Base-by-base conservation (phyloP, 2,113 vertebrate species). In the Condylura cristata region DNA sequence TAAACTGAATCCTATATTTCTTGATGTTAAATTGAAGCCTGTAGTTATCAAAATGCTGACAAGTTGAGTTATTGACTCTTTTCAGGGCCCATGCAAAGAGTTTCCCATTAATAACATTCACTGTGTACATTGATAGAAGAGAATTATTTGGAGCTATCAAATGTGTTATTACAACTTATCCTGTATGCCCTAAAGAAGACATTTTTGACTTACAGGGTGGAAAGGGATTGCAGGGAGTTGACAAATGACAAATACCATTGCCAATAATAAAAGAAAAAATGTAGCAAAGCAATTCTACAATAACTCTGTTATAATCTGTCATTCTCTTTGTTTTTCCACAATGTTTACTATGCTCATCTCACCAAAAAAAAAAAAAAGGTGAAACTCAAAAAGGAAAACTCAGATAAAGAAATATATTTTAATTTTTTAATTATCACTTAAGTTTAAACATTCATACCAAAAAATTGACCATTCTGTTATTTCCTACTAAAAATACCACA, bases 61-160 rank as follows among this genome's bases (percentile, higher is more conserved):
- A 96, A 83, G 46, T 90, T 88, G 96, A 95, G 90, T 94, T 96
- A 96, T 85, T 86, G 88, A 76, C 30, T 91, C 56, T 95, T 96
- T 81, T 85, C 93, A 89, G 79, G 68, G 72, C 65, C 72, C 74
- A 72, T 78, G 37, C 41, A 87, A 87, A 90, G 48, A 93, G 11
- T 83, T 87, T 92, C 32, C 51, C 81, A 83, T 93, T 90, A 95
- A 96, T 97, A 94, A 93, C 34, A 85, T 79, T 95, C 87, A 56
- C 61, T 85, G 48, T 76, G 34, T 88, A 66, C 61, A 51, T 6
- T 89, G 96, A 44, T 81, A 87, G 74, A 90, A 91, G 65, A 79
- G 74, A 93, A 88, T 95, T 95, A 95, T 84, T 96, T 86, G 91
- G 65, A 93, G 44, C 79, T 95, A 93, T 82, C 74, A 91, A 92